Percentiles rank a stretch among this genome's conserved stretches.
phyloP scores from a whole-genome alignment of 2,113 vertebrate species.

The Misgurnus anguillicaudatus region DNA sequence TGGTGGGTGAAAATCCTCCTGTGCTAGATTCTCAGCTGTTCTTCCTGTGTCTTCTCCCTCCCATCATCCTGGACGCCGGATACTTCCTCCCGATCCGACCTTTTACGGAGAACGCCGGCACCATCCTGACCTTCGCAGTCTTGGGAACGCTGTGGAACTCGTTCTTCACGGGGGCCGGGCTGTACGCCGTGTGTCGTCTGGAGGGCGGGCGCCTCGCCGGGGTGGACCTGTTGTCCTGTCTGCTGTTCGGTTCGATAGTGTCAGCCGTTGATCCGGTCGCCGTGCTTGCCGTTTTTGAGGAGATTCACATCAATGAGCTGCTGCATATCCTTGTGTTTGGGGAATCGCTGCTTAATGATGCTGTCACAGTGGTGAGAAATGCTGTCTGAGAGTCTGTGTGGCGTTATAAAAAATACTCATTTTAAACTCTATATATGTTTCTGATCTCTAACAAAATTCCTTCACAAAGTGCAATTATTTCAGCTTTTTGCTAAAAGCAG shows the following conservation, averaged over 20 bases:
- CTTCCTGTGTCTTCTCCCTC: conserved; percentile 94
- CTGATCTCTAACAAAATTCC: too few relatives aligned
- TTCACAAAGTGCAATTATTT: too few relatives aligned
- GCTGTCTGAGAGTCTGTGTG: not conserved
- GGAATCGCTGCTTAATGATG: conserved; percentile 95
- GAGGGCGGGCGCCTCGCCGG: conserved; percentile 66
- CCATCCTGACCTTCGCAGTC: conserved; percentile 93
- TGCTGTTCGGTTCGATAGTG: conserved; percentile 93
- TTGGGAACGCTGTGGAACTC: conserved; percentile 93
- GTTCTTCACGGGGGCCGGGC: conserved; percentile 85
- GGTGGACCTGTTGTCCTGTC: conserved; percentile 84
- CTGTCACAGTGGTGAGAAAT: conserved; percentile 88
- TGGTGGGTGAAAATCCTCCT: conserved; percentile 79
- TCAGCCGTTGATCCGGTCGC: conserved; percentile 95
- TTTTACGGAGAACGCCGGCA: conserved; percentile 93
- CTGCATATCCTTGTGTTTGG: conserved; percentile 95
- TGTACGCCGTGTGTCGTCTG: conserved; percentile 86
- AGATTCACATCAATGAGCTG: conserved; percentile 97
- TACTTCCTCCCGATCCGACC: conserved; percentile 92
- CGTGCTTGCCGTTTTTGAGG: conserved; percentile 94
- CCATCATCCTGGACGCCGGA: conserved; percentile 96
- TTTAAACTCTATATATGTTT: too few relatives aligned
- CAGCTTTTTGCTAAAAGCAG: too few relatives aligned
- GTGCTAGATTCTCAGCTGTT: conserved; percentile 84
- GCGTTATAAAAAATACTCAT: too few relatives aligned